phyloP scores from a whole-genome alignment of 2,113 vertebrate genomes.

The rat (Rattus norvegicus) region DNA sequence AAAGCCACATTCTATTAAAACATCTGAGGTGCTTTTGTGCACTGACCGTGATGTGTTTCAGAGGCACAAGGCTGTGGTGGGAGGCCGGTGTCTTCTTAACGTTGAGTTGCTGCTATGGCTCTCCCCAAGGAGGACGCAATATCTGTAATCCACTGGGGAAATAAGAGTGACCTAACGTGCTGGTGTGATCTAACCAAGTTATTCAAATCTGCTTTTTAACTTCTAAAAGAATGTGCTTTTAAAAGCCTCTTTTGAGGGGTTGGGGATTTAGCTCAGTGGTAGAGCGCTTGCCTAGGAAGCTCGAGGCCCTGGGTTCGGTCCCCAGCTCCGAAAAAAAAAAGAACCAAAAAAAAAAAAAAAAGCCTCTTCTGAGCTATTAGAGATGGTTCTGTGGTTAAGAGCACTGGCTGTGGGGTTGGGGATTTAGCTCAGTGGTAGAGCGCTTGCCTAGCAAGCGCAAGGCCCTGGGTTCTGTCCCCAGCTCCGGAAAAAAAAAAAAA shows the following conservation, averaged over 20 bases:
- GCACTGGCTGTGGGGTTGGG: not conserved
- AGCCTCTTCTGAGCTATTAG: not conserved
- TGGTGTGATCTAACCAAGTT: not conserved
- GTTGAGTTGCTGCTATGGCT: not conserved
- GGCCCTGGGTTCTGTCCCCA: too few species aligned
- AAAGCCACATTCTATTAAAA: not conserved
- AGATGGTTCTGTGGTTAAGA: not conserved
- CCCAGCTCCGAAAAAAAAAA: too few species aligned
- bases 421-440: too few species aligned
- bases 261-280: too few species aligned
- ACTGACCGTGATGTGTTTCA: not conserved
- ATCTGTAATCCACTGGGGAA: not conserved
- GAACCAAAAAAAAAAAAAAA: too few species aligned
- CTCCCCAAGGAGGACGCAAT: too few species aligned
- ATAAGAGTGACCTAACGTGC: not conserved
- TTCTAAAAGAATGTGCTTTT: not conserved
- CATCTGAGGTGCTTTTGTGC: not conserved
- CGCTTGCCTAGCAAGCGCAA: too few species aligned
- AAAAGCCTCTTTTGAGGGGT: not conserved
- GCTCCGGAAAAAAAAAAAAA: too few species aligned
- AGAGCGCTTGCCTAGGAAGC: too few species aligned
- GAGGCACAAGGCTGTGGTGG: not conserved
- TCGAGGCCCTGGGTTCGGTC: too few species aligned
- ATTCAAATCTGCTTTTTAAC: not conserved
- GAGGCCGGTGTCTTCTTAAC: not conserved